Evolutionary conservation across 2,888 invertebrate genomes (phyloP).

Genomic region (Drosophila peninsularis): DNA sequence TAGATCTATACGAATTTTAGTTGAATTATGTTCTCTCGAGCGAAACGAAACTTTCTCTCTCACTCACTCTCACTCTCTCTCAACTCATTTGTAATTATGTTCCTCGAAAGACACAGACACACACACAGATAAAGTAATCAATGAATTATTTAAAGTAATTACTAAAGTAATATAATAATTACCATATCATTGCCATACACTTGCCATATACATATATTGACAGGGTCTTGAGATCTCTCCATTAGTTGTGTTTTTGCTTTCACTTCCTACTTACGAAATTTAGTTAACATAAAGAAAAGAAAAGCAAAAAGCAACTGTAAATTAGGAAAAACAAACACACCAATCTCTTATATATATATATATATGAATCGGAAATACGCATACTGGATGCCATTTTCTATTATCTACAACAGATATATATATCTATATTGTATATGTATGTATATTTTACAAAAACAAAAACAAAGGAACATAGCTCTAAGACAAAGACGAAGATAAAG

Average conservation of each 20-base stretch:
- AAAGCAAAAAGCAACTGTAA: slow-evolving; percentile 36
- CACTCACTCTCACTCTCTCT: background rate
- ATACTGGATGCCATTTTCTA: slow-evolving; percentile 56
- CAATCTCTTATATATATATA: slow-evolving; percentile 44
- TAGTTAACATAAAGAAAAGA: slow-evolving; percentile 41
- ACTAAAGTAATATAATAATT: slow-evolving; percentile 56
- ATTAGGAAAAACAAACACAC: slow-evolving; percentile 51
- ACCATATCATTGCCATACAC: slow-evolving; percentile 76
- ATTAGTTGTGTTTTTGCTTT: slow-evolving; percentile 38
- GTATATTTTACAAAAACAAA: slow-evolving; percentile 73
- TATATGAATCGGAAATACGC: slow-evolving; percentile 22
- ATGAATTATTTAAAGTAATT: slow-evolving; percentile 24
- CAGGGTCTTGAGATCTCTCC: slow-evolving; percentile 53
- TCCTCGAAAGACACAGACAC: slow-evolving; percentile 63
- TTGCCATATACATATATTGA: slow-evolving; percentile 39
- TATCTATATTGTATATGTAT: slow-evolving; percentile 70
- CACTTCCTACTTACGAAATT: slow-evolving; percentile 39
- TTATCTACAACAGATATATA: slow-evolving; percentile 69
- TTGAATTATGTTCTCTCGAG: slow-evolving; percentile 35
- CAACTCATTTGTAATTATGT: slow-evolving; percentile 83
- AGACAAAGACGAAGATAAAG: slow-evolving; percentile 35
- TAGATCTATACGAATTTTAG: slow-evolving; percentile 25
- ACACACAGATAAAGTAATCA: slow-evolving; percentile 32
- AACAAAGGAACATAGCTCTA: slow-evolving; percentile 58
- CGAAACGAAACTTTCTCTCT: slow-evolving; percentile 19